Evolutionary conservation across 2,797 vertebrate species (phyloP), one percentile per base, ranked within the genome.

Genomic region (Falco cherrug): DNA sequence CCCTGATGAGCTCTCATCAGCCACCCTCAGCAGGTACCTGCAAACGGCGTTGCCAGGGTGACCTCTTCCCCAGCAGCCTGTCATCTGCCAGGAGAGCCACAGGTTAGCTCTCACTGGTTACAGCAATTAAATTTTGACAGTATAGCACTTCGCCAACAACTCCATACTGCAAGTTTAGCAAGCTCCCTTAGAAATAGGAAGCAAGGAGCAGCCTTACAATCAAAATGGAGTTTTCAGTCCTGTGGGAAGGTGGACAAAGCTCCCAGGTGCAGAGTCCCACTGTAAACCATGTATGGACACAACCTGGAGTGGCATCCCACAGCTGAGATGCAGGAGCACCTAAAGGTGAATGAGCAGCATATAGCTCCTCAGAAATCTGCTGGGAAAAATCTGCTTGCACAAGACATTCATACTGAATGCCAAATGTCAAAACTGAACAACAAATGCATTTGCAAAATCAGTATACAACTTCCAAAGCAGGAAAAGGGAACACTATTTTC

Each of bases 201-300:
- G 18, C 57, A 50, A 69, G n/a, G 29, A 90, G 37, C 41, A 78
- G 50, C 48, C 41, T 68, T 9, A 3, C 29, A 24, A 18, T 41
- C 31, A 69, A 69, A 82, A 67, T 13, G 31, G 47, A 81, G n/a
- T 25, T 87, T 63, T 48, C 48, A 64, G 43, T n/a, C 21, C 48
- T 14, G 2, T 1, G 31, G 45, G 71, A 83, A 71, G 37, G n/a
- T 2, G 69, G 37, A 29, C 51, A 47, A 24, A 60, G 53, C 25
- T 93, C 56, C 15, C 59, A 39, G 35, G 24, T 54, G 45, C 41
- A 56, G 50, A 50, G 20, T 10, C 2, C 3, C 3, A 1, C 45
- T 45, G 50, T 9, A 67, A 80, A 60, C 15, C 68, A 57, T 0
- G 0, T 12, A 18, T 0, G 8, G 76, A 71, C 25, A 13, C 31